Conservation (phyloP, 2,888 invertebrate species). For the Blastobasis lacticolella region DNA sequence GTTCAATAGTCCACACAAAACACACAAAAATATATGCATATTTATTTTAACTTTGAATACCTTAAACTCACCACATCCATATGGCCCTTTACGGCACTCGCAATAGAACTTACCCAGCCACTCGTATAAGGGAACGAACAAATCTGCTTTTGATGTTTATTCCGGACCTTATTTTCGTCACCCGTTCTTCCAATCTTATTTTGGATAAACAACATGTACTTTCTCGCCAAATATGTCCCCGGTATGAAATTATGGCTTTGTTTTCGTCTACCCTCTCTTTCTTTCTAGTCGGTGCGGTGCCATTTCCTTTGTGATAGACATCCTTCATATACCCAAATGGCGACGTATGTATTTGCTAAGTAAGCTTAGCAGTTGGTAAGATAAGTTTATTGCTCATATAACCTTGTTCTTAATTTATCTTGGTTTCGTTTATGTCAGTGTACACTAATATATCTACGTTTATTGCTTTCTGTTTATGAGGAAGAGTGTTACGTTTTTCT, state of each 20-base stretch:
- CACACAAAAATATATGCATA: too few species aligned
- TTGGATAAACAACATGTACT: conserved; percentile 26
- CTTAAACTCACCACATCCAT: too few species aligned
- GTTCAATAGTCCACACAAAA: too few species aligned
- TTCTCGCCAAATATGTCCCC: conserved; percentile 27
- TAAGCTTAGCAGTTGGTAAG: conserved; percentile 1
- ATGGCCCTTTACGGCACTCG: too few species aligned
- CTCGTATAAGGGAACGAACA: not conserved
- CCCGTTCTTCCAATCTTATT: conserved; percentile 21
- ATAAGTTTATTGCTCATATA: not conserved
- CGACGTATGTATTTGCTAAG: conserved; percentile 5
- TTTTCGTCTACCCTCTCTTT: conserved; percentile 31
- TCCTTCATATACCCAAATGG: conserved; percentile 1
- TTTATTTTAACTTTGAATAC: too few species aligned
- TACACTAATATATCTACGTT: too few species aligned
- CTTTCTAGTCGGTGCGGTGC: conserved; percentile 16
- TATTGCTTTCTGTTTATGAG: too few species aligned
- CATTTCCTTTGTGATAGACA: conserved; percentile 6
- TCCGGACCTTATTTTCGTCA: conserved; percentile 22
- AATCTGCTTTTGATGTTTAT: conserved; percentile 24
- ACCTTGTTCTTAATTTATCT: conserved; percentile 9
- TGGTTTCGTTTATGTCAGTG: conserved; percentile 1
- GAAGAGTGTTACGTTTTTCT: too few species aligned
- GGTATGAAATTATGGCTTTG: conserved; percentile 44
- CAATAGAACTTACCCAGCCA: too few species aligned